Conservation (phyloP, 2,113 vertebrate genomes). For the Rhinolophus ferrumequinum region DNA sequence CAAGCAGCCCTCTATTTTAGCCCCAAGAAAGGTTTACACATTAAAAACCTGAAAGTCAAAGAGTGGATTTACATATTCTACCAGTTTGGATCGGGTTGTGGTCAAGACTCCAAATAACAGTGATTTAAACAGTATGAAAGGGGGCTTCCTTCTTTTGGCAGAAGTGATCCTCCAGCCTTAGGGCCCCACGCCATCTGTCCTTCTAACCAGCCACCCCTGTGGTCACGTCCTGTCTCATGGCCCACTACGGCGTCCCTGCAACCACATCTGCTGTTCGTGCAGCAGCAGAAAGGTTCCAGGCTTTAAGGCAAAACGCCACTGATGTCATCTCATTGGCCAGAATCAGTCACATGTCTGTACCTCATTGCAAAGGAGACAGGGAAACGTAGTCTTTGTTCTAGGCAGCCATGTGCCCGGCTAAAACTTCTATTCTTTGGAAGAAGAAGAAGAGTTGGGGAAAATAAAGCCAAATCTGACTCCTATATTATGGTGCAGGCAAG, state of each 20-base stretch:
- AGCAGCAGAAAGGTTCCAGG: no score
- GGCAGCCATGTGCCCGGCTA: neutral
- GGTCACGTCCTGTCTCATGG: neutral
- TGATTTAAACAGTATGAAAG: fast-evolving
- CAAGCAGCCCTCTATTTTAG: neutral
- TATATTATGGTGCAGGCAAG: neutral
- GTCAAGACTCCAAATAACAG: neutral
- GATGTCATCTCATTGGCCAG: neutral
- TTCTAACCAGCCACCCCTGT: no score
- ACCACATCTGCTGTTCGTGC: fast-evolving
- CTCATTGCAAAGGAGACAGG: neutral
- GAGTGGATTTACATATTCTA: neutral
- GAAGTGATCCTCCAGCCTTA: no score
- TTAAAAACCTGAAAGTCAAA: neutral
- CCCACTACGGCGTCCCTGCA: neutral
- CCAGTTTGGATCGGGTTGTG: neutral
- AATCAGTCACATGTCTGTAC: neutral
- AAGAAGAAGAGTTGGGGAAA: neutral
- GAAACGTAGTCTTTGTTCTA: neutral
- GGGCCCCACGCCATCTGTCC: neutral
- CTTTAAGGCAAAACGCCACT: fast-evolving
- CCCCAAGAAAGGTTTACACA: neutral
- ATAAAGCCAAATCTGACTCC: no score
- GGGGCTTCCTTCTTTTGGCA: neutral
- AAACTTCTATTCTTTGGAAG: neutral